Evolutionary conservation across 2,888 invertebrate genomes (phyloP), one percentile per base, ranked within the genome.

Genomic region (Ochropacha duplaris): DNA sequence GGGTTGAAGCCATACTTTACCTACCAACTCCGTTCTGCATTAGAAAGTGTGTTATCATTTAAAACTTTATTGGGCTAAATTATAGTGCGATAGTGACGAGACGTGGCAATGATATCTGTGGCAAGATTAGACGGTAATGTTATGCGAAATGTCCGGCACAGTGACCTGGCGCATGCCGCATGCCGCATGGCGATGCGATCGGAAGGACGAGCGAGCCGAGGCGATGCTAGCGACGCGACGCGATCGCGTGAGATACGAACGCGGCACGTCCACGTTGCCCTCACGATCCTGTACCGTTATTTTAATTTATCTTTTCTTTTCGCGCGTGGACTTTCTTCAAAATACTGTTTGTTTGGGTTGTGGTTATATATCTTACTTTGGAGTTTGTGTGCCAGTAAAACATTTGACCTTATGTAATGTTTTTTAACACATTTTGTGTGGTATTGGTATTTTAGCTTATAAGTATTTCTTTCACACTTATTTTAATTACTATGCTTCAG

Each of bases 211-310:
- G 67, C 68, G 26, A 39, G 36, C 52, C 55, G 59, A 56, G 59
- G 59, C 58, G 70, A 71, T 59, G 56, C 36, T 52, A 31, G 59
- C 62, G 72, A 68, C 78, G 73, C 73, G 71, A 68, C 62, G 70
- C 69, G 88, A 87, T 88, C 84, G 88, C 87, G 88, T 87, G 88
- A 85, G 88, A 88, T 87, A 83, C 73, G 68, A 64, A 72, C 77
- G 71, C 19, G 44, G 78, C 88, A 87, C 87, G 86, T 86, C 81
- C 69, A 69, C 71, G 64, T 67, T 74, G 74, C 73, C 74, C 83
- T 79, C 83, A 79, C 80, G 79, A 80, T 72, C 70, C 72, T 66
- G 69, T 55, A 65, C 79, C 77, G 79, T 79, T 80, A 78, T 72
- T 76, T 79, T 73, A 74, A 79, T 74, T 75, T 76, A 76, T 78